phyloP scores from a whole-genome alignment of 2,888 invertebrate species.

The Helicoverpa assulta region DNA sequence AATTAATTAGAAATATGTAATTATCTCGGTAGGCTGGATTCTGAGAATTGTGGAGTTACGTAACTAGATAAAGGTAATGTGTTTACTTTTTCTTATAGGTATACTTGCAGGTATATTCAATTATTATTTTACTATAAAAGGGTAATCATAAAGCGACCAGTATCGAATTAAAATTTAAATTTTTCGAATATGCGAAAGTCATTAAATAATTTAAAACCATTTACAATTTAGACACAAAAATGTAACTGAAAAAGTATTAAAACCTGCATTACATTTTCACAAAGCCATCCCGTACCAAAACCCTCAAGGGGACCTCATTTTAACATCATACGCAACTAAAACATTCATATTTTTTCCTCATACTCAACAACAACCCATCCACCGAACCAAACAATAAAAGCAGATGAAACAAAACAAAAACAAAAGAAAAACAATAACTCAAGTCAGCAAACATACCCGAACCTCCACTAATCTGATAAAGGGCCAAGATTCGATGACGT shows the following conservation, averaged over 20 bases:
- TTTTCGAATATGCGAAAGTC: too few species aligned
- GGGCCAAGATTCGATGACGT: conserved; percentile 51
- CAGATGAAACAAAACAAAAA: conserved; percentile 40
- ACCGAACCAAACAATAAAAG: conserved; percentile 13
- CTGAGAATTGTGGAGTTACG: conserved; percentile 28
- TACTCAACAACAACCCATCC: conserved; percentile 9
- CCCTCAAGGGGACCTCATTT: not conserved
- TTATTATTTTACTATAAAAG: too few species aligned
- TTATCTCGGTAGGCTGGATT: conserved; percentile 23
- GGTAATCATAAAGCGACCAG: too few species aligned
- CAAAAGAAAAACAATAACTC: conserved; percentile 45
- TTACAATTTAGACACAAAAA: too few species aligned
- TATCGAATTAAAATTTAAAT: too few species aligned
- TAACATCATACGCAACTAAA: not conserved
- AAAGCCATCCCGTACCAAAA: not conserved
- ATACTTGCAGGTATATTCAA: too few species aligned
- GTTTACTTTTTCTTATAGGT: not conserved
- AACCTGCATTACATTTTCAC: not conserved
- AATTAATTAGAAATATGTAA: conserved; percentile 51
- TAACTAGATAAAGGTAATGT: conserved; percentile 11
- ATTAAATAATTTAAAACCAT: too few species aligned
- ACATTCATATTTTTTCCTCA: not conserved
- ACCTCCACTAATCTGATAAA: conserved; percentile 52
- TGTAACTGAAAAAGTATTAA: too few species aligned
- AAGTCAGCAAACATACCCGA: conserved; percentile 36